Conservation (phyloP, 2,888 invertebrate species). For the Brenthis hecate region DNA sequence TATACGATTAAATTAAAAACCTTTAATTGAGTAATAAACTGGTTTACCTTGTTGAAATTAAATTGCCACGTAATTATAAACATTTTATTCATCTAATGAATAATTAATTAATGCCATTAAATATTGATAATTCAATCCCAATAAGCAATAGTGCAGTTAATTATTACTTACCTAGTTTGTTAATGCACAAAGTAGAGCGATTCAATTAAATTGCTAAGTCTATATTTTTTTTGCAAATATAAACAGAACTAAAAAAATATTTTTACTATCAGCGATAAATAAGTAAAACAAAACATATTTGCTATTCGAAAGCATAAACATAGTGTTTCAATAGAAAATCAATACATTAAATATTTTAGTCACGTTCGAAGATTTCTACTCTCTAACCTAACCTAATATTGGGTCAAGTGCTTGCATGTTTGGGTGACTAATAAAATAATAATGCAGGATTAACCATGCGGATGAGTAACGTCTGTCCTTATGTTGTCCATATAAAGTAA, state of each 20-base stretch:
- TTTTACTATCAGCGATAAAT: no score
- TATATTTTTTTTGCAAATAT: no score
- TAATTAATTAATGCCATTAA: constrained; percentile 12
- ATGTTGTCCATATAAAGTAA: constrained; percentile 15
- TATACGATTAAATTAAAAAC: no score
- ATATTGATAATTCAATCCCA: constrained; percentile 9
- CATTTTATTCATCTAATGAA: constrained; percentile 11
- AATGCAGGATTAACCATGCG: constrained; percentile 4
- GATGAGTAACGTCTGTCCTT: constrained; percentile 16
- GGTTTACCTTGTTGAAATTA: constrained; percentile 34
- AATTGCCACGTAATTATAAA: constrained; percentile 10
- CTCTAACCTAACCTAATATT: constrained; percentile 4
- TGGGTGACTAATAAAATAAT: constrained; percentile 12
- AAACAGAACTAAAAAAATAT: no score
- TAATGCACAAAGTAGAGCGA: no score
- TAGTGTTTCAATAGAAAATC: background rate
- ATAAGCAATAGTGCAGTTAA: constrained; percentile 2
- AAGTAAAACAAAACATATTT: no score
- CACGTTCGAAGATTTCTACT: constrained; percentile 16
- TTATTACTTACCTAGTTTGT: background rate
- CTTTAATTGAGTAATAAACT: constrained; percentile 5
- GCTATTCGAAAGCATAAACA: background rate
- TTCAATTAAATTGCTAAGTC: no score
- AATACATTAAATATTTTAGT: constrained; percentile 5
- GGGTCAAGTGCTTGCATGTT: constrained; percentile 3